Conservation (phyloP, 2,797 vertebrate genomes). For the Centropyge bicolor region DNA sequence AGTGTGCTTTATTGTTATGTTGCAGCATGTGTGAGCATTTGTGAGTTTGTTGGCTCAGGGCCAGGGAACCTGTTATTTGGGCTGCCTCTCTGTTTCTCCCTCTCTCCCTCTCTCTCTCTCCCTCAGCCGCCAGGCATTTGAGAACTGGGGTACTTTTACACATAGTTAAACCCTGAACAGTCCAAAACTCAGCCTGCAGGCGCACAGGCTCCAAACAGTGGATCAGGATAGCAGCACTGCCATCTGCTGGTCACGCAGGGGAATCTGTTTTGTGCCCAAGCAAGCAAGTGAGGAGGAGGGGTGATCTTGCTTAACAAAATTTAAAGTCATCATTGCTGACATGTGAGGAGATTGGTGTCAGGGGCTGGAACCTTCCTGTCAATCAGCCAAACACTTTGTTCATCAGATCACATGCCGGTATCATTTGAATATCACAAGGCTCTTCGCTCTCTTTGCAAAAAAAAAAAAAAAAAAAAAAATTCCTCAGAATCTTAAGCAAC, state of each 20-base stretch:
- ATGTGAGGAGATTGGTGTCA: slow-evolving; percentile 76
- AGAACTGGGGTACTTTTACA: slow-evolving; percentile 84
- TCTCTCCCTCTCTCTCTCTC: slow-evolving; percentile 1
- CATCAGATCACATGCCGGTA: slow-evolving; percentile 57
- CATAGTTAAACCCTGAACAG: slow-evolving; percentile 84
- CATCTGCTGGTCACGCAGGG: slow-evolving; percentile 80
- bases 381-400: slow-evolving; percentile 71
- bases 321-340: slow-evolving; percentile 73
- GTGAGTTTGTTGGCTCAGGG: slow-evolving; percentile 78
- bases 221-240: slow-evolving; percentile 86
- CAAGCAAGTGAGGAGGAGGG: slow-evolving; percentile 25
- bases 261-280: slow-evolving; percentile 10
- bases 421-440: slow-evolving; percentile 71
- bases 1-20: slow-evolving; percentile 79
- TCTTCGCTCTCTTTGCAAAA: slow-evolving; percentile 8
- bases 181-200: slow-evolving; percentile 77
- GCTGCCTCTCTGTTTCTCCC: slow-evolving; percentile 42
- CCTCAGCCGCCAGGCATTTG: slow-evolving; percentile 75
- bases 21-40: slow-evolving; percentile 77
- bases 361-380: slow-evolving; percentile 69
- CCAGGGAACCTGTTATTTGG: slow-evolving; percentile 82
- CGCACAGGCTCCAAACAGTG: slow-evolving; percentile 6
- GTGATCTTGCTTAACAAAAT: slow-evolving; percentile 61
- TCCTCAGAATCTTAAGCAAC: slow-evolving; percentile 43
- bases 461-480: slow-evolving; percentile 30